A percentile compares a stretch with the other conserved stretches of the same genome.
These are phyloP conservation scores for Amblyjoppa proteus DNA, from an alignment of 2,888 invertebrate species.

Conservation along the genomic window DNA sequence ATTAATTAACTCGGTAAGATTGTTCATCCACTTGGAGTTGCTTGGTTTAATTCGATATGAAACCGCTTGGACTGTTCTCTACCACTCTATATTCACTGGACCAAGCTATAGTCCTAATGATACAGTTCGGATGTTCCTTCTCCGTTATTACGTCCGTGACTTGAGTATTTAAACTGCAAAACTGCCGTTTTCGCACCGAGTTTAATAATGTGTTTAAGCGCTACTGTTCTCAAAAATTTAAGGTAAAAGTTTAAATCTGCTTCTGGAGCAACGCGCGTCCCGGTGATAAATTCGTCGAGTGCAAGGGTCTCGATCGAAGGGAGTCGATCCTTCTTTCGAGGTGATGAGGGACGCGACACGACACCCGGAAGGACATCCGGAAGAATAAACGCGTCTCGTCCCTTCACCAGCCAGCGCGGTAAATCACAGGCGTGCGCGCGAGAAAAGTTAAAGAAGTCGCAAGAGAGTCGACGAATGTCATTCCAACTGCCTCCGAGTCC, in stretches of 20 bases:
- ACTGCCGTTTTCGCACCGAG: too few relatives aligned
- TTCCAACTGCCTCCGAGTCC: conserved; percentile 5
- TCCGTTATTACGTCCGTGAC: too few relatives aligned
- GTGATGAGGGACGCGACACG: conserved; percentile 28
- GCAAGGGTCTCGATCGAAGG: conserved; percentile 12
- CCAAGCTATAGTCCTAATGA: too few relatives aligned
- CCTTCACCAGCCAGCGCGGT: conserved; percentile 38
- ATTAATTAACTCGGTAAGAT: too few relatives aligned
- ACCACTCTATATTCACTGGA: too few relatives aligned
- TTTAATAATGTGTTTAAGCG: neutral
- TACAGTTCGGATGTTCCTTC: too few relatives aligned
- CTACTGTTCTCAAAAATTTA: neutral
- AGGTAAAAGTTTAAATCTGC: neutral
- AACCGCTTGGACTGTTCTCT: too few relatives aligned
- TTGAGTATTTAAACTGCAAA: too few relatives aligned
- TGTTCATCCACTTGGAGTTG: too few relatives aligned
- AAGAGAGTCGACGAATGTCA: conserved; percentile 17
- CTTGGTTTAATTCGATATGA: neutral
- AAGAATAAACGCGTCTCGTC: conserved; percentile 16
- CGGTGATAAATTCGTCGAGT: neutral
- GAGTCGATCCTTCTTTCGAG: conserved; percentile 31
- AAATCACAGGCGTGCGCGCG: conserved; percentile 52
- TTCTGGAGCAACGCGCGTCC: too few relatives aligned
- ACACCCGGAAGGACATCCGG: conserved; percentile 22
- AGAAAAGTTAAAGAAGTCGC: conserved; percentile 41